Evolutionary conservation across 37 sponge, comb jelly and placozoan genomes (phyloP).

Genomic region (Agelas oroides): DNA sequence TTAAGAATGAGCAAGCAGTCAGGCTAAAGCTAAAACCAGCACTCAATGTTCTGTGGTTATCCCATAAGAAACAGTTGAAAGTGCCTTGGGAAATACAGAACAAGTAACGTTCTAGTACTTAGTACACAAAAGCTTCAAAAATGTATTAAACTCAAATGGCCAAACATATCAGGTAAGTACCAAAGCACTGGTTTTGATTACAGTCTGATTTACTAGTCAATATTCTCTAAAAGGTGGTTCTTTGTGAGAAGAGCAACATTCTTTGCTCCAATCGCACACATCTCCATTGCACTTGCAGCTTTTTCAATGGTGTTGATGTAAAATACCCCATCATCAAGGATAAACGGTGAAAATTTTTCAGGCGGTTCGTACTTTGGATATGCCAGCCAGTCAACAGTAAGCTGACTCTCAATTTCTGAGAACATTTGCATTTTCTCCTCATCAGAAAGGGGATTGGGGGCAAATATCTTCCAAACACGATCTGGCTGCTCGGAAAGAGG

Average conservation of each 20-base stretch:
- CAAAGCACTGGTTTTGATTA: too few relatives aligned
- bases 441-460: slow-evolving; percentile 60
- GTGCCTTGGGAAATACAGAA: too few relatives aligned
- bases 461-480: slow-evolving; percentile 82
- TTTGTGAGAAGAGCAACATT: slow-evolving; percentile 73
- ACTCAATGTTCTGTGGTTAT: too few relatives aligned
- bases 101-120: too few relatives aligned
- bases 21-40: too few relatives aligned
- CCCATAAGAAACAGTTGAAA: too few relatives aligned
- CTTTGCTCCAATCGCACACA: slow-evolving; percentile 88
- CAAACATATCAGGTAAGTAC: too few relatives aligned
- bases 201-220: too few relatives aligned
- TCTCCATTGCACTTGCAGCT: slow-evolving; percentile 97
- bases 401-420: slow-evolving; percentile 1
- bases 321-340: slow-evolving; percentile 82
- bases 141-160: too few relatives aligned
- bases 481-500: slow-evolving; percentile 43
- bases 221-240: slow-evolving; percentile 28
- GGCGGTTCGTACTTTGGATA: slow-evolving; percentile 88
- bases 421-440: slow-evolving; percentile 60
- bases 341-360: slow-evolving; percentile 71
- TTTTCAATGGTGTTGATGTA: slow-evolving; percentile 89
- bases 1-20: too few relatives aligned
- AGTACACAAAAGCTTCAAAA: too few relatives aligned
- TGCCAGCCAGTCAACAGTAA: slow-evolving; percentile 75